Conservation (phyloP, 2,888 invertebrate genomes). For the Amblyjoppa fuscipennis region DNA sequence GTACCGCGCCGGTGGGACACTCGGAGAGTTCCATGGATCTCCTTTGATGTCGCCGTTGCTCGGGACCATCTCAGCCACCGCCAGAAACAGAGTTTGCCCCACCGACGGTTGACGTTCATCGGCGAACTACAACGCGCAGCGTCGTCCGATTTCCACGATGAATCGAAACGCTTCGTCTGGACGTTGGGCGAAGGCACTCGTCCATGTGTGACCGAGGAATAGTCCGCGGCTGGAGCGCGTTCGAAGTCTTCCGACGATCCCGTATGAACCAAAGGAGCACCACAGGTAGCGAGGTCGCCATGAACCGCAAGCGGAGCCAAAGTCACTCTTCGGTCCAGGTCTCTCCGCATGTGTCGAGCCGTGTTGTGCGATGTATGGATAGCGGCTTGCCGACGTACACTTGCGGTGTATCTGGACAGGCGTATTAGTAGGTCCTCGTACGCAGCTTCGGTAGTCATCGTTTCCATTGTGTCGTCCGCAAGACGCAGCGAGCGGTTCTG, state of each 20-base stretch:
- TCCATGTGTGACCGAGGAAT: conserved; percentile 39
- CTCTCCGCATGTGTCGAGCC: conserved; percentile 29
- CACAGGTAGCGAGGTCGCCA: conserved; percentile 24
- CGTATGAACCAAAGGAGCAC: conserved; percentile 35
- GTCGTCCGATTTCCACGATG: neutral
- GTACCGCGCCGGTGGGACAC: neutral
- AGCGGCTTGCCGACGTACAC: neutral
- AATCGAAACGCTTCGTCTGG: conserved; percentile 1
- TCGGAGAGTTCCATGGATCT: conserved; percentile 27
- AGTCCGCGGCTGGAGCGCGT: conserved; percentile 11
- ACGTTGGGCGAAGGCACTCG: conserved; percentile 21
- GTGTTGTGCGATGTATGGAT: conserved; percentile 22
- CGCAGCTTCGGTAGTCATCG: conserved; percentile 59
- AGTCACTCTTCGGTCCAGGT: conserved; percentile 59
- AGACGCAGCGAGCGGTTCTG: conserved; percentile 70
- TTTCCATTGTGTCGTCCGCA: conserved; percentile 57
- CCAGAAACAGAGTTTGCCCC: conserved; percentile 31
- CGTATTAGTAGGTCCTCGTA: conserved; percentile 36
- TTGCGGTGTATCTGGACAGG: conserved; percentile 20
- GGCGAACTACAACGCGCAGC: conserved; percentile 22
- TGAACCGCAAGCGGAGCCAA: conserved; percentile 37
- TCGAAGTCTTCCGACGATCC: conserved; percentile 27
- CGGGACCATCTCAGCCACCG: conserved; percentile 32
- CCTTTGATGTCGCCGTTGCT: conserved; percentile 62
- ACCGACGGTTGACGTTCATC: conserved; percentile 57